phyloP scores from a whole-genome alignment of 1,140 invertebrate genomes.

The Zaprionus capensis region DNA sequence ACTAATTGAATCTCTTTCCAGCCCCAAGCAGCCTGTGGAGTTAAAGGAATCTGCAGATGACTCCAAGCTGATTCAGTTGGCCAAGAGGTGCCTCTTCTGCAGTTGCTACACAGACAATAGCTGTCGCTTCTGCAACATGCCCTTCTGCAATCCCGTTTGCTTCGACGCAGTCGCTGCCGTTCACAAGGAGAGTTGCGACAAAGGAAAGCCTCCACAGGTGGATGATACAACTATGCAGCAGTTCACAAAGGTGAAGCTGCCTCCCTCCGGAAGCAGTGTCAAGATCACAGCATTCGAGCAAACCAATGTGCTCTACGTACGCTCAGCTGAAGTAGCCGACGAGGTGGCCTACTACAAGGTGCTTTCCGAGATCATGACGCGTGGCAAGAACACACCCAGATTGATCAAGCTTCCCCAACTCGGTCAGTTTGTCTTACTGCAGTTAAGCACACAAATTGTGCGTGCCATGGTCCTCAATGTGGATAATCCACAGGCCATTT shows the following conservation, averaged over 20 bases:
- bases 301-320: slow-evolving; percentile 69
- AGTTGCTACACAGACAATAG: slow-evolving; percentile 37
- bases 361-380: slow-evolving; percentile 36
- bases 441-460: slow-evolving; percentile 41
- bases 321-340: slow-evolving; percentile 38
- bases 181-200: slow-evolving; percentile 44
- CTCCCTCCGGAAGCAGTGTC: slow-evolving; percentile 47
- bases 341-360: slow-evolving; percentile 62
- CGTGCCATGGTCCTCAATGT: slow-evolving; percentile 69
- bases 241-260: slow-evolving; percentile 30
- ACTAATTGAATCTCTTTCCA: not conserved
- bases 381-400: slow-evolving; percentile 22
- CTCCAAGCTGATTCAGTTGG: not conserved
- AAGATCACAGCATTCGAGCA: slow-evolving; percentile 70
- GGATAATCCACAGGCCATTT: slow-evolving; percentile 51
- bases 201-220: not conserved
- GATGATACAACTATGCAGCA: not conserved
- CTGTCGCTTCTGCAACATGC: slow-evolving; percentile 55
- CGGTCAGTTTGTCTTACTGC: slow-evolving; percentile 66
- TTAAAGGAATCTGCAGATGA: not conserved
- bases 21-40: not conserved
- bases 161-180: slow-evolving; percentile 23
- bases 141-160: slow-evolving; percentile 52
- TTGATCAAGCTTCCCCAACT: slow-evolving; percentile 45
- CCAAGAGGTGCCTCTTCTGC: slow-evolving; percentile 40